These are phyloP conservation scores for Sternotherus odoratus DNA, from an alignment of 2,797 vertebrate genomes.

Conservation along the genomic window DNA sequence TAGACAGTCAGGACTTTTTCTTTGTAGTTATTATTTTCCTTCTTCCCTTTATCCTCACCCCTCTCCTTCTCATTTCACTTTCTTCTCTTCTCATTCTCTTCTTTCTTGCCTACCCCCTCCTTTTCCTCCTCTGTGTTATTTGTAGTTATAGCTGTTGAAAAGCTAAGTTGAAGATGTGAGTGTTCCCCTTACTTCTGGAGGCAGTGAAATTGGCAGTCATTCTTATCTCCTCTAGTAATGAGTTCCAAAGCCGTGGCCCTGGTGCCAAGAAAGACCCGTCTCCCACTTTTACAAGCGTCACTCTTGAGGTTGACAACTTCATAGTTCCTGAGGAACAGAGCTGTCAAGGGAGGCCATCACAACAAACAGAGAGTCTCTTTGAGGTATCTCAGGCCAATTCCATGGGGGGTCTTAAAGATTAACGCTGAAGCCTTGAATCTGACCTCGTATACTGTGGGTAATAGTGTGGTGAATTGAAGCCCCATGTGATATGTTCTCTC, in stretches of 20 bases:
- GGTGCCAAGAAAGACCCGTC: neutral
- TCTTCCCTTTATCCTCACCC: neutral
- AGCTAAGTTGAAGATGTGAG: neutral
- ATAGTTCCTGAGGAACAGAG: conserved; percentile 29
- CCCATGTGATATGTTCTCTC: accelerated
- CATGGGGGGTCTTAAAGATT: neutral
- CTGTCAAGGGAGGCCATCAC: neutral
- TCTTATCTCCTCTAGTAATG: conserved; percentile 35
- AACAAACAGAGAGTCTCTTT: neutral
- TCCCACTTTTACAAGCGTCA: conserved; percentile 28
- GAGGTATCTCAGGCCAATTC: conserved; percentile 15
- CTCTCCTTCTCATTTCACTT: neutral
- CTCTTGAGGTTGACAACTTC: conserved; percentile 38
- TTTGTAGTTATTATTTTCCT: neutral
- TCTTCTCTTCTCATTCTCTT: neutral
- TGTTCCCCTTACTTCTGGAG: neutral
- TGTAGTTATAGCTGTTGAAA: neutral
- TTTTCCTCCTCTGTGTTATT: neutral
- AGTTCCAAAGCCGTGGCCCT: conserved; percentile 8
- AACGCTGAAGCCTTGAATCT: conserved; percentile 13
- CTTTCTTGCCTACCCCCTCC: neutral
- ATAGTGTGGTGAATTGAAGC: neutral
- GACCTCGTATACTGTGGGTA: neutral
- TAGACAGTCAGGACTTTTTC: neutral
- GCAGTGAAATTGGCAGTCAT: neutral